A percentile compares a stretch with the other conserved stretches of the same genome.
Evolutionary conservation across 2,113 vertebrate species (phyloP).

Genomic region (Zeus faber): DNA sequence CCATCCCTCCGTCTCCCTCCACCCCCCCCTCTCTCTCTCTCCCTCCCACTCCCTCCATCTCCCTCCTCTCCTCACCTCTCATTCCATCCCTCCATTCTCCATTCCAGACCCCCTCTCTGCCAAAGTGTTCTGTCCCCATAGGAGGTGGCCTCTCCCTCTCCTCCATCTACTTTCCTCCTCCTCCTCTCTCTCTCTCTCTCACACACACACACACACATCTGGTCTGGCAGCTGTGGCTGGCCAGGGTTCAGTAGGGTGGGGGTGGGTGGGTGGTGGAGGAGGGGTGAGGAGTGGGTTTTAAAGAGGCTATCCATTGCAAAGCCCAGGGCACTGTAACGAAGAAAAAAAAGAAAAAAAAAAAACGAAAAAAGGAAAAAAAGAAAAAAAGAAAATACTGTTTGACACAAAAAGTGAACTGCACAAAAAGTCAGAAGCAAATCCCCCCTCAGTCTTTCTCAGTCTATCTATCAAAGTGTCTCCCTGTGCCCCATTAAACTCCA

Average conservation of each 20-base stretch:
- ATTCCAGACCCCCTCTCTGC: constrained; percentile 23
- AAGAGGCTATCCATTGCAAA: constrained; percentile 95
- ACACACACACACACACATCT: constrained; percentile 83
- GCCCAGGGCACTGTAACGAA: constrained; percentile 88
- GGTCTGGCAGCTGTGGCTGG: constrained; percentile 98
- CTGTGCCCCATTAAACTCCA: constrained; percentile 72
- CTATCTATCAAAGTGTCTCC: constrained; percentile 76
- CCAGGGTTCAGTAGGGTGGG: constrained; percentile 91
- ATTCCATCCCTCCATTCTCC: constrained; percentile 24
- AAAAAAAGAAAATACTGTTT: constrained; percentile 37
- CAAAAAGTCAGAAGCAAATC: constrained; percentile 56
- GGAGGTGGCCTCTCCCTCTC: constrained; percentile 71
- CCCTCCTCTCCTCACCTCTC: constrained; percentile 6
- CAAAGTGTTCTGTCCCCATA: constrained; percentile 53
- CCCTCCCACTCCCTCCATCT: constrained; percentile 21
- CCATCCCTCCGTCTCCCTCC: not conserved
- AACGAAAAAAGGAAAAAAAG: not conserved
- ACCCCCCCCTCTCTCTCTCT: too few species aligned
- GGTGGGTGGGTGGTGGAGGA: constrained; percentile 37
- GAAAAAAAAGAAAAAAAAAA: constrained; percentile 40
- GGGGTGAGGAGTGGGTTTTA: constrained; percentile 71
- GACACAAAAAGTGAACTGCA: constrained; percentile 54
- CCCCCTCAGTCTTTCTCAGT: constrained; percentile 67
- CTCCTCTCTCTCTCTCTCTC: constrained; percentile 57
- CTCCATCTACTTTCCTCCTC: constrained; percentile 59